Conservation (phyloP, 2,113 vertebrate genomes). For the Prietella phreatophila region DNA sequence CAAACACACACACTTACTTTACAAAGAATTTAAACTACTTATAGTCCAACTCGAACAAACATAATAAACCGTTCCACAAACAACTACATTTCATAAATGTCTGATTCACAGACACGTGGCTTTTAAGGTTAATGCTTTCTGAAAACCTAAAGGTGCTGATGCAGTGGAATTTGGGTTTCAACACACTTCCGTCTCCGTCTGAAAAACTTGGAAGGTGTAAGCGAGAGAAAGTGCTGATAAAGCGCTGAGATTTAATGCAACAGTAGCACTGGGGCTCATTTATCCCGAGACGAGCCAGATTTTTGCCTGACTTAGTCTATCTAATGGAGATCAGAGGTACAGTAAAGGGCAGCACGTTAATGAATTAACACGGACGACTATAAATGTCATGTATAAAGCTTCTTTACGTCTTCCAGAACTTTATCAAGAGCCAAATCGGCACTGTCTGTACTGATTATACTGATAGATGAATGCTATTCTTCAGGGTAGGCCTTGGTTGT, state of each 20-base stretch:
- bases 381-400: constrained; percentile 45
- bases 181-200: not conserved
- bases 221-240: constrained; percentile 30
- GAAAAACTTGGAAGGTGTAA: not conserved
- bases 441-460: not conserved
- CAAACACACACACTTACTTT: not conserved
- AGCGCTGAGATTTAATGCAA: constrained; percentile 14
- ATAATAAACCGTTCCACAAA: constrained; percentile 1
- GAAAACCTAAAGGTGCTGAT: not conserved
- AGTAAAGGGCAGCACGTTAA: constrained; percentile 40
- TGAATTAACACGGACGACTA: constrained; percentile 36
- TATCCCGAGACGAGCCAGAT: constrained; percentile 12
- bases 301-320: constrained; percentile 33
- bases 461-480: constrained; percentile 37
- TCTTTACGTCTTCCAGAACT: constrained; percentile 22
- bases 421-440: constrained; percentile 8
- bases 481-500: constrained; percentile 3
- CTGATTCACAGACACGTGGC: not conserved
- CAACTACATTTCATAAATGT: not conserved
- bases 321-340: constrained; percentile 48
- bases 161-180: not conserved
- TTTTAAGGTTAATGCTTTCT: constrained; percentile 16
- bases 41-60: not conserved
- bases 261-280: constrained; percentile 11
- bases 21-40: not conserved